Evolutionary conservation across 2,888 invertebrate species (phyloP).

Genomic region (Hirtodrosophila cameraria): DNA sequence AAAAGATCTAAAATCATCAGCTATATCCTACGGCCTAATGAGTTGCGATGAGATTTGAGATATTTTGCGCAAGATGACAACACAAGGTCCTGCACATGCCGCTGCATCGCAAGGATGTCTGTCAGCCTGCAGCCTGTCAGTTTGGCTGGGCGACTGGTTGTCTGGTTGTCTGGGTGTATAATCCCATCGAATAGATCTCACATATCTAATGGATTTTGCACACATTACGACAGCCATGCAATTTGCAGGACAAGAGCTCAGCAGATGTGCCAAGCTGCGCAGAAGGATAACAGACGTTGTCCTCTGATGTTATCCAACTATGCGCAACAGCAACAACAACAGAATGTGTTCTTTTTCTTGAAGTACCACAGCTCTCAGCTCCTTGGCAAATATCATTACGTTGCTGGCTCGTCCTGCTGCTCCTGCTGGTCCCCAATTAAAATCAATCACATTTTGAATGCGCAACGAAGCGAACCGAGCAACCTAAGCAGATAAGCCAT

Average conservation of each 20-base stretch:
- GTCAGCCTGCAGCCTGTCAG: background rate
- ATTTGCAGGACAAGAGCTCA: constrained; percentile 47
- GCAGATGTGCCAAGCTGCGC: constrained; percentile 36
- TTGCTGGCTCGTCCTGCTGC: constrained; percentile 16
- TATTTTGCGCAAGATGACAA: background rate
- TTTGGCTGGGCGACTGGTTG: constrained; percentile 2
- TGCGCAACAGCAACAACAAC: constrained; percentile 18
- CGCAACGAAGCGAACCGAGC: constrained; percentile 51
- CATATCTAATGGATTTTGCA: constrained; percentile 76
- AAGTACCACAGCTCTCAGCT: constrained; percentile 44
- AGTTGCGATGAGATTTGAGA: constrained; percentile 2
- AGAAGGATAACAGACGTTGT: constrained; percentile 27
- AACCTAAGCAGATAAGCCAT: constrained; percentile 65
- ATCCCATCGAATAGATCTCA: constrained; percentile 68
- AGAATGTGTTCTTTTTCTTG: constrained; percentile 38
- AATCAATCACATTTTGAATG: constrained; percentile 71
- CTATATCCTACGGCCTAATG: background rate
- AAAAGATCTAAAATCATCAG: constrained; percentile 3
- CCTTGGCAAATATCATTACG: constrained; percentile 48
- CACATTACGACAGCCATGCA: constrained; percentile 53
- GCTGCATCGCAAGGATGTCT: constrained; percentile 4
- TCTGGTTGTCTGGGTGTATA: constrained; percentile 39
- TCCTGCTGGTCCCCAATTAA: constrained; percentile 62
- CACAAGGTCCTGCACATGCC: constrained; percentile 18
- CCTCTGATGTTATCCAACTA: constrained; percentile 51